Conservation (phyloP, 2,888 invertebrate genomes). For the Dyspetes luteomarginatus region DNA sequence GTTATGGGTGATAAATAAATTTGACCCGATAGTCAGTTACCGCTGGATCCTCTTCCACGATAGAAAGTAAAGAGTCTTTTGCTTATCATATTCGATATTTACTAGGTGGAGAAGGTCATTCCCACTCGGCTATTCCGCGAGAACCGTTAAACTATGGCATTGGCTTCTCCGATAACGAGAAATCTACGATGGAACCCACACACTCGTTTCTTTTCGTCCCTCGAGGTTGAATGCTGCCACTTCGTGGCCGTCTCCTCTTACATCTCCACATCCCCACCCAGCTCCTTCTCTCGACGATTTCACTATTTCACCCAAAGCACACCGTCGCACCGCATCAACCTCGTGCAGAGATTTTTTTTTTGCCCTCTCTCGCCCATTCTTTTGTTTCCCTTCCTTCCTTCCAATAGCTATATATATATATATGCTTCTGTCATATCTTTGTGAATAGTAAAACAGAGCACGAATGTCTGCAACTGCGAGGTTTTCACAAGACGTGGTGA, state of each 20-base stretch:
- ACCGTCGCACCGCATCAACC: conserved; percentile 38
- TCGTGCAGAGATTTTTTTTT: conserved; percentile 10
- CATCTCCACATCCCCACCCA: not conserved
- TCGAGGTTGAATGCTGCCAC: conserved; percentile 50
- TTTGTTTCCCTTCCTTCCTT: conserved; percentile 39
- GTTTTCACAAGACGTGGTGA: conserved; percentile 22
- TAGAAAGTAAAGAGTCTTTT: conserved; percentile 52
- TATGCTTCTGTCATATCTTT: conserved; percentile 39
- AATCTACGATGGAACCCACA: conserved; percentile 53
- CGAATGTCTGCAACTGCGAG: not conserved
- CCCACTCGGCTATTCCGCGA: conserved; percentile 47
- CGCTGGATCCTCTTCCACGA: conserved; percentile 24
- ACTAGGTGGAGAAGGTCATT: conserved; percentile 47
- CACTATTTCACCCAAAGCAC: conserved; percentile 58
- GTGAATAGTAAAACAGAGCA: conserved; percentile 27
- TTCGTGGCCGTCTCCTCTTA: conserved; percentile 16
- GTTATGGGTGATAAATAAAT: conserved; percentile 46
- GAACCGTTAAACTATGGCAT: conserved; percentile 60
- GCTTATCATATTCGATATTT: conserved; percentile 64
- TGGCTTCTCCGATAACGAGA: conserved; percentile 61
- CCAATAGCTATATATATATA: conserved; percentile 55
- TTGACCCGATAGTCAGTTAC: conserved; percentile 17
- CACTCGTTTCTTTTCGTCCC: conserved; percentile 37
- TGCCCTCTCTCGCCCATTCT: conserved; percentile 41
- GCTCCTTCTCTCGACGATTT: conserved; percentile 24